Evolutionary conservation across 2,113 vertebrate species (phyloP).

Genomic region (Malaclemys terrapin): DNA sequence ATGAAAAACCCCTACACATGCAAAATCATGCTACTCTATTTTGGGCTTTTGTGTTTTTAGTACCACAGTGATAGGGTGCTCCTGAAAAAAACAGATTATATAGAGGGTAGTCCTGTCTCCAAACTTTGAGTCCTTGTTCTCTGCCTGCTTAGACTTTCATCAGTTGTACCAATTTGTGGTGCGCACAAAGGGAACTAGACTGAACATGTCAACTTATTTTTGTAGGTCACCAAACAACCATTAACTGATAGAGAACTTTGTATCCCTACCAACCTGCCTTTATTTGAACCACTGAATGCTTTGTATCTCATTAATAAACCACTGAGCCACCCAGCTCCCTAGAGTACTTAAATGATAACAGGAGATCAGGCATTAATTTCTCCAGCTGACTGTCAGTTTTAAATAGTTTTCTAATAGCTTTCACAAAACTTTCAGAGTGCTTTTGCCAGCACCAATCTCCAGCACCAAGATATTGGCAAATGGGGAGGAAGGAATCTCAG

Average conservation of each 20-base stretch:
- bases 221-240: not conserved
- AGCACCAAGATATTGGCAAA: not conserved
- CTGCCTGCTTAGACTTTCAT: not conserved
- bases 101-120: not conserved
- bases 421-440: not conserved
- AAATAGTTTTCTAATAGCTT: not conserved
- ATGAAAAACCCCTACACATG: not conserved
- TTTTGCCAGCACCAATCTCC: not conserved
- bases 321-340: not conserved
- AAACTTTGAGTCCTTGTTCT: not conserved
- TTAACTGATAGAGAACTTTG: not conserved
- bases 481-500: not conserved
- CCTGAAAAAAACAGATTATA: not conserved
- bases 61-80: not conserved
- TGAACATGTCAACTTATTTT: not conserved
- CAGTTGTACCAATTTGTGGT: not conserved
- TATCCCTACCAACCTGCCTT: not conserved
- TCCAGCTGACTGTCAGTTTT: not conserved
- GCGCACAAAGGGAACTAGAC: not conserved
- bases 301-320: not conserved
- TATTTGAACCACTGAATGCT: not conserved
- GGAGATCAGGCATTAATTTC: not conserved
- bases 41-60: not conserved
- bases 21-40: not conserved
- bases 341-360: not conserved